Base-by-base conservation (phyloP, 2,797 vertebrate species). In the Meriones psammophilus region DNA sequence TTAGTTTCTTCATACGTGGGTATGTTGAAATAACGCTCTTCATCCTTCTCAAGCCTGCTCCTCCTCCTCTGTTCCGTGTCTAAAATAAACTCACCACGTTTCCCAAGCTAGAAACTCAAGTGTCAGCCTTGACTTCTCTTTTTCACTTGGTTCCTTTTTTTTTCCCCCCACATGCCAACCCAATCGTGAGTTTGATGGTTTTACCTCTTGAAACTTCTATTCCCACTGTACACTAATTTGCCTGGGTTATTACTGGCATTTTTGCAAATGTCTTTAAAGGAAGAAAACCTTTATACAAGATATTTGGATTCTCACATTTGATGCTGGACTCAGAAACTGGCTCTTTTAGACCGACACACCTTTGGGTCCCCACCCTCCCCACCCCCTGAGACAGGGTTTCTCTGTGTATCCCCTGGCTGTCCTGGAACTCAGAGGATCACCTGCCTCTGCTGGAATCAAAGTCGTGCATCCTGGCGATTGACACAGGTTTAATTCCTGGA, bases 1-100 rank as follows among this genome's bases (percentile, higher is more conserved):
- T 71, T 33, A 68, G 64, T 74, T 84, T 97, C 76, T 90, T 92
- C 76, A 94, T 84, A n/a, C 88, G 62, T 92, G 89, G 91, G 68
- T 30, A 84, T 33, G 46, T 36, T 88, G 39, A 88, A 95, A 93
- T 2, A 89, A 33, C n/a, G 93, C 24, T 78, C 85, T 15, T 87
- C 30, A 78, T 73, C 94, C 42, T 77, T 74, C 17, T 85, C 77
- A 90, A 60, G 50, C 22, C 54, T 80, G 17, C 20, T 89, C 62
- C 58, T 73, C 58, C 18, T 54, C 24, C 28, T 46, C 28, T 46
- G 46, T n/a, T 86, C 17, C 50, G 30, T 87, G 28, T 73, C 56
- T 68, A 24, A 78, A 74, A 15, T 15, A 74, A 36, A 88, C 39
- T 46, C 39, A 58, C n/a, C 60, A 88, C 80, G 15, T 62, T 96